A percentile compares a stretch with the other conserved stretches of the same genome.
These are phyloP conservation scores for Muscicapa adusta DNA, from an alignment of 2,113 vertebrate genomes.

Conservation along the genomic window DNA sequence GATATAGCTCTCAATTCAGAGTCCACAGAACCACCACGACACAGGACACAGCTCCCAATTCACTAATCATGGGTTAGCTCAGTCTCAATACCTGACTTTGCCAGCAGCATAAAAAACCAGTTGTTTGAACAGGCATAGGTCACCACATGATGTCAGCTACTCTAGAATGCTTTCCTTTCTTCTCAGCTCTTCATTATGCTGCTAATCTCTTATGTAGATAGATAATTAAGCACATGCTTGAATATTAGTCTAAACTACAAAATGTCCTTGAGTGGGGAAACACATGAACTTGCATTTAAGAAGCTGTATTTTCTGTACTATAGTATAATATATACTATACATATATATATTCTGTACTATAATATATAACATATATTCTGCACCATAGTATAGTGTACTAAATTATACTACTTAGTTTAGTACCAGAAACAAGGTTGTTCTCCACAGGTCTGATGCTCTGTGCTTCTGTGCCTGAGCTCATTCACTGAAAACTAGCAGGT, in stretches of 20 bases:
- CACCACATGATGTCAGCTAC: neutral
- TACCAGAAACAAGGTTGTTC: neutral
- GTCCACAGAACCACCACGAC: neutral
- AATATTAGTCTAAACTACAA: neutral
- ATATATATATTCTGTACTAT: too few relatives aligned
- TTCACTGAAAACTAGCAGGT: neutral
- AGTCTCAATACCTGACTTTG: neutral
- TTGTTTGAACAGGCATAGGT: neutral
- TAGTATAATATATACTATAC: too few relatives aligned
- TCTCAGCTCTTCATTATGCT: neutral
- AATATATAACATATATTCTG: too few relatives aligned
- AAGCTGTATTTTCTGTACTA: neutral
- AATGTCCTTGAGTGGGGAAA: neutral
- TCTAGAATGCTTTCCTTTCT: neutral
- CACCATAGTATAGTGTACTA: too few relatives aligned
- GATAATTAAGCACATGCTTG: neutral
- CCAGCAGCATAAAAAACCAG: neutral
- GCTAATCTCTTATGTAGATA: neutral
- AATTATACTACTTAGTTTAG: neutral
- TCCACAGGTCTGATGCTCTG: neutral
- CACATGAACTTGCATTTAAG: neutral
- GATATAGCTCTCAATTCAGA: neutral
- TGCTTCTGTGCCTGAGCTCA: neutral
- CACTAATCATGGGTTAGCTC: neutral
- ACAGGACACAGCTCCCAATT: neutral